phyloP scores from a whole-genome alignment of 2,113 vertebrate species.

The Rhinoderma darwinii region DNA sequence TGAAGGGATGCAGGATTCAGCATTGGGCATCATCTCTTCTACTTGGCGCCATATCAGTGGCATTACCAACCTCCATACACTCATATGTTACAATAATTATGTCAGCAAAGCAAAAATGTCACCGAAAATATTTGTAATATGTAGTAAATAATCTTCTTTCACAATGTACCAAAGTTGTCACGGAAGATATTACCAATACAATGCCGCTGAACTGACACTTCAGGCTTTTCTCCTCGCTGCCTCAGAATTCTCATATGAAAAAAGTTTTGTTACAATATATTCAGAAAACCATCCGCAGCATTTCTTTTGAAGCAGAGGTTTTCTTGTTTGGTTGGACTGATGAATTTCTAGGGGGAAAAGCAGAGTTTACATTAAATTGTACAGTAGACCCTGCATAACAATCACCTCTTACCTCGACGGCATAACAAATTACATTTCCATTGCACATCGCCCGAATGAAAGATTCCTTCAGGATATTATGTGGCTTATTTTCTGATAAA shows the following conservation, averaged over 20 bases:
- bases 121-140: neutral
- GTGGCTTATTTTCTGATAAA: slow-evolving; percentile 39
- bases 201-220: no score
- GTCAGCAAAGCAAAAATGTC: neutral
- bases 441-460: slow-evolving; percentile 1
- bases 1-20: neutral
- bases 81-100: neutral
- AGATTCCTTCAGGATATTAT: slow-evolving; percentile 2
- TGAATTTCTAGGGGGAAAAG: slow-evolving; percentile 22
- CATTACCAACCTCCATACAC: neutral
- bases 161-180: neutral
- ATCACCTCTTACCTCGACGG: slow-evolving; percentile 18
- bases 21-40: neutral
- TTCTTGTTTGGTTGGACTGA: slow-evolving; percentile 23
- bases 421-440: slow-evolving; percentile 33
- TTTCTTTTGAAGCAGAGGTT: slow-evolving; percentile 36
- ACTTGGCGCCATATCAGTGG: neutral
- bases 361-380: slow-evolving; percentile 11
- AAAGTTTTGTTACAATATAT: neutral
- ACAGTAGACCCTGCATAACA: slow-evolving; percentile 38
- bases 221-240: neutral
- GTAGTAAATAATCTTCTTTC: neutral
- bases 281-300: neutral
- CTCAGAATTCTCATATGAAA: neutral
- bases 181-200: neutral